phyloP scores from a whole-genome alignment of 2,888 invertebrate species.

The Laspeyria flexula region DNA sequence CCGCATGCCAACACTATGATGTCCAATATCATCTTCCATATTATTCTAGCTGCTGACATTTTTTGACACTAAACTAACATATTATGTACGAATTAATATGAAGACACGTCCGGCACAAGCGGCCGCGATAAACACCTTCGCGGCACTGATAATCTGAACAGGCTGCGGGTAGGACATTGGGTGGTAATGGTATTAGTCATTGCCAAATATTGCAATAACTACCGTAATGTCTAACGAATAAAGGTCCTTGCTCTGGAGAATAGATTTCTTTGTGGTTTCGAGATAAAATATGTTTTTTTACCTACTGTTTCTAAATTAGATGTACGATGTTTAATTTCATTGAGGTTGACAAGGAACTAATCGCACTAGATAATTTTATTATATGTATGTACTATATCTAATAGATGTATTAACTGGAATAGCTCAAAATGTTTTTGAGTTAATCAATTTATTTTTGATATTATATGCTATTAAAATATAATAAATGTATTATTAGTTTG shows the following conservation, averaged over 20 bases:
- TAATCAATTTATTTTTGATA: too few relatives aligned
- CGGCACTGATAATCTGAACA: slow-evolving; percentile 50
- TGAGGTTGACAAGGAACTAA: too few relatives aligned
- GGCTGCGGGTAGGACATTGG: slow-evolving; percentile 42
- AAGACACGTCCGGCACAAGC: slow-evolving; percentile 26
- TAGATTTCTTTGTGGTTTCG: slow-evolving; percentile 10
- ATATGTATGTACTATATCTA: too few relatives aligned
- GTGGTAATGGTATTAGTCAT: slow-evolving; percentile 54
- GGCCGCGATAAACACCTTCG: slow-evolving; percentile 37
- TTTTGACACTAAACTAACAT: slow-evolving; percentile 30
- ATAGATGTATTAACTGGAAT: too few relatives aligned
- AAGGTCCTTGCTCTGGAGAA: slow-evolving; percentile 34
- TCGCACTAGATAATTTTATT: too few relatives aligned
- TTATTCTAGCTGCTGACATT: slow-evolving; percentile 62
- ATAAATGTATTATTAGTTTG: too few relatives aligned
- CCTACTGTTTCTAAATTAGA: slow-evolving; percentile 10
- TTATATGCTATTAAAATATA: too few relatives aligned
- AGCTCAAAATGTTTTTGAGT: too few relatives aligned
- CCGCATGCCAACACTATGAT: slow-evolving; percentile 63
- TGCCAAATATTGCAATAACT: slow-evolving; percentile 41
- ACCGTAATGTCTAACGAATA: slow-evolving; percentile 19
- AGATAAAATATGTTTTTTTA: slow-evolving; percentile 25
- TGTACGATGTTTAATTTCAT: too few relatives aligned
- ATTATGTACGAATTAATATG: slow-evolving; percentile 20
- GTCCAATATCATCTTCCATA: slow-evolving; percentile 72